Evolutionary conservation across 2,797 vertebrate species (phyloP).

Genomic region (Diglossa cyanea): DNA sequence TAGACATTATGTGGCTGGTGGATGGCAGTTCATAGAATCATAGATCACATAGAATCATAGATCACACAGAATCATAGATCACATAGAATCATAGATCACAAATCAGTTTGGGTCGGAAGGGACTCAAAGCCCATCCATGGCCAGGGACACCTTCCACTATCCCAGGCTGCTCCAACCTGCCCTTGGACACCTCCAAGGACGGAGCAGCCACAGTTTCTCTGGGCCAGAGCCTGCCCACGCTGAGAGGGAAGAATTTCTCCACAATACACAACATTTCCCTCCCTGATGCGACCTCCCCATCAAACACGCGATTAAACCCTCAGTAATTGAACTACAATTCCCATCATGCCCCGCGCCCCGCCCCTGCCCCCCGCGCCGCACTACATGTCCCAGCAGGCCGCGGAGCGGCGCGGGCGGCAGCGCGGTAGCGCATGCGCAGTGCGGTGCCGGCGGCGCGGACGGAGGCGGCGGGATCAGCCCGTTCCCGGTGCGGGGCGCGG

Average conservation of each 20-base stretch:
- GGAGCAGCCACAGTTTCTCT: neutral
- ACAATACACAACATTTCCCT: neutral
- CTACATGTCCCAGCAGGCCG: neutral
- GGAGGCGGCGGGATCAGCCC: neutral
- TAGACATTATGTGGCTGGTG: no score
- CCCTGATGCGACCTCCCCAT: rapidly evolving
- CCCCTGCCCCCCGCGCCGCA: neutral
- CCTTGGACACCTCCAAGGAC: neutral
- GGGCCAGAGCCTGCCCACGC: rapidly evolving
- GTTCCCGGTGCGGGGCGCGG: neutral
- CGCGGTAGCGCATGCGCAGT: rapidly evolving
- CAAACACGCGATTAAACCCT: rapidly evolving
- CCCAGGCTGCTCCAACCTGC: rapidly evolving
- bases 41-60: no score
- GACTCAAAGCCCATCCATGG: rapidly evolving
- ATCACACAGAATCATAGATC: no score
- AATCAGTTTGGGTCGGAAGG: neutral
- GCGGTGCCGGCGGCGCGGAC: neutral
- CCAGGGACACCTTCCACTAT: no score
- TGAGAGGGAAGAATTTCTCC: neutral
- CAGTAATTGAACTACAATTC: neutral
- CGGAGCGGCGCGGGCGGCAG: neutral
- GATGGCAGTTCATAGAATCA: neutral
- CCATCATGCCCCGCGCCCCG: neutral
- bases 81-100: neutral